phyloP scores from a whole-genome alignment of 2,888 invertebrate species.

The Eupithecia exiguata region DNA sequence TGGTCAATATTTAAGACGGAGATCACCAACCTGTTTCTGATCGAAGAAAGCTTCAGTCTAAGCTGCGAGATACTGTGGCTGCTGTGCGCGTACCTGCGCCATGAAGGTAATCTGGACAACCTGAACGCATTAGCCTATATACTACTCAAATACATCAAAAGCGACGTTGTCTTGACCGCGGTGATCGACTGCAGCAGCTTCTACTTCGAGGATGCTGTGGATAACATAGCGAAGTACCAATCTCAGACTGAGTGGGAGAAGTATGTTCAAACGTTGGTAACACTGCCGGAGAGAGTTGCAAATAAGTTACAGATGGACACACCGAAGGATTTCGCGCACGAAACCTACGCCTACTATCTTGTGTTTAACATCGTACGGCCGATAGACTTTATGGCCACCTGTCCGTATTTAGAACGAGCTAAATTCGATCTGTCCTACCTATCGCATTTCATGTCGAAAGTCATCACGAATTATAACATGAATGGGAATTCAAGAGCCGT shows the following conservation, averaged over 20 bases:
- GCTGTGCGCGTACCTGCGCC: slow-evolving; percentile 77
- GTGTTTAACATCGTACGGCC: slow-evolving; percentile 85
- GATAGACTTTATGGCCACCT: slow-evolving; percentile 84
- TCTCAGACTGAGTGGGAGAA: slow-evolving; percentile 73
- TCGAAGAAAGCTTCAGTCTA: slow-evolving; percentile 80
- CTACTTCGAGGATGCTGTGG: slow-evolving; percentile 30
- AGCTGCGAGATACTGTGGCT: slow-evolving; percentile 77
- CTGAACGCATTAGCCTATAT: slow-evolving; percentile 69
- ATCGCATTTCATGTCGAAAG: slow-evolving; percentile 85
- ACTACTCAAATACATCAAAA: slow-evolving; percentile 78
- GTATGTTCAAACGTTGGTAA: slow-evolving; percentile 85
- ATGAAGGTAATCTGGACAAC: slow-evolving; percentile 58
- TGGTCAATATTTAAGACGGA: slow-evolving; percentile 83
- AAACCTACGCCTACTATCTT: slow-evolving; percentile 84
- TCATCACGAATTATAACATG: slow-evolving; percentile 83
- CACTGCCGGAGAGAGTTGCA: slow-evolving; percentile 88
- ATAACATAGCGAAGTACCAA: slow-evolving; percentile 46
- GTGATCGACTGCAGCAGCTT: slow-evolving; percentile 68
- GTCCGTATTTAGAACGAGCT: slow-evolving; percentile 57
- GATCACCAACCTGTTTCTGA: slow-evolving; percentile 74
- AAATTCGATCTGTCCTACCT: slow-evolving; percentile 73
- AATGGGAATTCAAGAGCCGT: slow-evolving; percentile 75
- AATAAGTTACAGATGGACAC: slow-evolving; percentile 85
- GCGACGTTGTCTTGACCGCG: slow-evolving; percentile 83
- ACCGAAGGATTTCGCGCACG: slow-evolving; percentile 83